Evolutionary conservation across 2,113 vertebrate genomes (phyloP), one percentile per base, ranked within the genome.

Genomic region (Rattus rattus): DNA sequence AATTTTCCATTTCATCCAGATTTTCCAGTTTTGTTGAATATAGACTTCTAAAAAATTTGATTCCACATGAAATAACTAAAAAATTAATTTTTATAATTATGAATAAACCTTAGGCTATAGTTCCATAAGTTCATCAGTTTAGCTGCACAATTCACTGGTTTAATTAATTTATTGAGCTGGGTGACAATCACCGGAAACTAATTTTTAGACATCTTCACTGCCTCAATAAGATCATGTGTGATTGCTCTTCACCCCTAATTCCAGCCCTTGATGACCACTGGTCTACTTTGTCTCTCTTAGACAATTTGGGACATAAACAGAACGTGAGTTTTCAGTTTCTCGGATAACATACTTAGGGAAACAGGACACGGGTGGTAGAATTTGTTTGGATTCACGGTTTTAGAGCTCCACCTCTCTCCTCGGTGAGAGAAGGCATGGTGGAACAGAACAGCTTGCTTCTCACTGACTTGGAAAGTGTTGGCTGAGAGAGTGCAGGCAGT

Each of bases 271-370:
- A 61, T 16, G 16, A 33, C 8, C 22, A 56, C 49, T 56, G 89
- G 69, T 92, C 73, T 93, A 26, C 65, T 94, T 88, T 67, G 59
- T 61, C 5, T 96, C 22, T 70, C 14, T 88, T 87, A 83, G 61
- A 52, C 61, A 65, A 67, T 65, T 90, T 81, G 69, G 61, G 54
- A 89, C 20, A 69, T 19, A 49, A 81, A 91, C 19, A 9, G 20
- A 88, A 30, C 16, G 49, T 16, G 72, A 56, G 12, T 56, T 72
- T 72, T 26, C 56, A 26, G 49, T 54, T 22, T 63, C 43, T 65
- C 59, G 16, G 47, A 69, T 69, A 69, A 28, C 67, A 8, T 52
- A 7, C 36, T 33, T 73, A 22, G 69, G 52, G 26, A 73, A 59
- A 73, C 0, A 9, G 39, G 6, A 20, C 7, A 33, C 26, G 7